Evolutionary conservation across 1,140 invertebrate species (phyloP).

Genomic region (Heliothis subflexa): DNA sequence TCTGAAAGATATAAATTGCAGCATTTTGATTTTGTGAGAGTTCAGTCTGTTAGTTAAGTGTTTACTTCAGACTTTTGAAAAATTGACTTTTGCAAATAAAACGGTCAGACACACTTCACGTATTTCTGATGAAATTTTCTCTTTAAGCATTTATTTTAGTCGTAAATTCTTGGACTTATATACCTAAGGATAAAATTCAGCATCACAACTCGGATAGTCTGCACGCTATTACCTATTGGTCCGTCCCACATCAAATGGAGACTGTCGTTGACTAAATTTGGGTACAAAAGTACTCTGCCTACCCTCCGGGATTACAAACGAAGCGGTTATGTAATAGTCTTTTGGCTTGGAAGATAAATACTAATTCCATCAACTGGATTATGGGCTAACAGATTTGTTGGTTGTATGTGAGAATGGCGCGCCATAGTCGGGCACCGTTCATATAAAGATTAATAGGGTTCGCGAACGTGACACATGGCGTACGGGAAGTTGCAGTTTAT

Average conservation of each 20-base stretch:
- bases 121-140: too few species aligned
- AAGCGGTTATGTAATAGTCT: slow-evolving; percentile 31
- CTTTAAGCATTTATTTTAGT: too few species aligned
- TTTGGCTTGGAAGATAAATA: slow-evolving; percentile 32
- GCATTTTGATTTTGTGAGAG: too few species aligned
- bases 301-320: slow-evolving; percentile 21
- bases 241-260: background rate
- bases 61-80: too few species aligned
- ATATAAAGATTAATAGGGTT: slow-evolving; percentile 41
- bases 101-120: too few species aligned
- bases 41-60: too few species aligned
- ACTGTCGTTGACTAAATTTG: slow-evolving; percentile 13
- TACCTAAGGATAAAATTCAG: too few species aligned
- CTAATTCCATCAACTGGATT: slow-evolving; percentile 36
- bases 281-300: slow-evolving; percentile 13
- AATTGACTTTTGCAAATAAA: too few species aligned
- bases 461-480: slow-evolving; percentile 30
- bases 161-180: too few species aligned
- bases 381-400: slow-evolving; percentile 35
- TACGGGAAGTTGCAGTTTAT: slow-evolving; percentile 37
- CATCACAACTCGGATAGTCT: background rate
- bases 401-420: slow-evolving; percentile 18
- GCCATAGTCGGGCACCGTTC: slow-evolving; percentile 25
- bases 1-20: background rate
- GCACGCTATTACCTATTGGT: background rate